Conservation (phyloP, 2,797 vertebrate genomes). For the Eulemur mongoz region DNA sequence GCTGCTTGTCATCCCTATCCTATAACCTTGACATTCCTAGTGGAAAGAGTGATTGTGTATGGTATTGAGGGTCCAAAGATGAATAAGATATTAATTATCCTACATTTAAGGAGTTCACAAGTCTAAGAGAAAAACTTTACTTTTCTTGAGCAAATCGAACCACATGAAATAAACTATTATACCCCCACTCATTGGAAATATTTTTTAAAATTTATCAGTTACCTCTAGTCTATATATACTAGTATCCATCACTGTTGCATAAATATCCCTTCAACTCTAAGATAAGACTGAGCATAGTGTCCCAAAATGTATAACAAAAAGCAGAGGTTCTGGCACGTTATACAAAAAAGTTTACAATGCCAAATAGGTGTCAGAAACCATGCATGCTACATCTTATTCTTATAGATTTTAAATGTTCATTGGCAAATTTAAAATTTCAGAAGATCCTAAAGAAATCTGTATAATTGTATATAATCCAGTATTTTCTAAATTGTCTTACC, state of each 20-base stretch:
- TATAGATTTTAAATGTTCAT: neutral
- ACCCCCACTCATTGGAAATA: neutral
- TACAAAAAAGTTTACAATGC: neutral
- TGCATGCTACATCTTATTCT: neutral
- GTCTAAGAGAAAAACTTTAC: neutral
- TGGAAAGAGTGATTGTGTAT: neutral
- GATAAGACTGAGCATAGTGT: neutral
- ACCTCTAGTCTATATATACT: neutral
- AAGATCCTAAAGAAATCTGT: neutral
- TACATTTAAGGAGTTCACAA: neutral
- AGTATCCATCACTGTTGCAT: neutral
- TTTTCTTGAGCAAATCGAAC: conserved; percentile 2
- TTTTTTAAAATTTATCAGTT: neutral
- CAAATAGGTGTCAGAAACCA: conserved; percentile 13
- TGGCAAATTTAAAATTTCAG: neutral
- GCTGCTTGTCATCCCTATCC: neutral
- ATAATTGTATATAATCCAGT: neutral
- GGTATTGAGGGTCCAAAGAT: neutral
- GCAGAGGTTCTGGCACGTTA: neutral
- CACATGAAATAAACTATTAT: neutral
- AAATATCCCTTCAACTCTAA: conserved; percentile 18
- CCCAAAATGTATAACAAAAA: neutral
- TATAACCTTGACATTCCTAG: neutral
- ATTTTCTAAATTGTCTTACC: neutral
- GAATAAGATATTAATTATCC: neutral